Evolutionary conservation across 2,888 invertebrate genomes (phyloP), one percentile per base, ranked within the genome.

Genomic region (Hypolimnas misippus): DNA sequence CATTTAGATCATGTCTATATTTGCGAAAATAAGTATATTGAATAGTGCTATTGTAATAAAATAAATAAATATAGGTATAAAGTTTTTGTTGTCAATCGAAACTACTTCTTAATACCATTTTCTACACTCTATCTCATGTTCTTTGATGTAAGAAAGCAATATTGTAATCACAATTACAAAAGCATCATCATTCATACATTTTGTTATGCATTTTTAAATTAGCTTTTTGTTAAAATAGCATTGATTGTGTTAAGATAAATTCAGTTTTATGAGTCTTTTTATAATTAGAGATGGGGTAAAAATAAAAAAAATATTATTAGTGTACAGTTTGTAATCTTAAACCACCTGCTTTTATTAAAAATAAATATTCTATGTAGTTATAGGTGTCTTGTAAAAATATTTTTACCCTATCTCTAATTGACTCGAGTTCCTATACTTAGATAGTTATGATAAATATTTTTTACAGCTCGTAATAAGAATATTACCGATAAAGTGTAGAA

Each of bases 401-500:
- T 57, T 76, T 77, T 78, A 77, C 79, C 79, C 79, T 76, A 65
- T 82, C 77, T 71, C 79, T 83, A 78, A 75, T 71, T 70, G 79
- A 77, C 81, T 83, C 81, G 75, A 79, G 90, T 90, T 90, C 90
- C 89, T 89, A 86, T 81, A 79, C 76, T 79, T 75, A 77, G 74
- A 73, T 83, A 82, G 81, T 79, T 83, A 81, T 76, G 76, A 74
- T 74, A 75, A 82, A 78, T 79, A 82, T 80, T 81, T 77, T 65
- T 79, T 79, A 84, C 81, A 78, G 76, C 78, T 81, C 75, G 73
- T 76, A 76, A 74, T 74, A 78, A 77, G 76, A 75, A 76, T 81
- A 74, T 73, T 77, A 75, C 79, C 81, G 91, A 89, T 92, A 90
- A 87, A 90, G 91, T 92, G 91, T 92, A 91, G 91, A 92, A 92